Conservation (phyloP, 2,113 vertebrate species). For the Cyprinodon tularosa region DNA sequence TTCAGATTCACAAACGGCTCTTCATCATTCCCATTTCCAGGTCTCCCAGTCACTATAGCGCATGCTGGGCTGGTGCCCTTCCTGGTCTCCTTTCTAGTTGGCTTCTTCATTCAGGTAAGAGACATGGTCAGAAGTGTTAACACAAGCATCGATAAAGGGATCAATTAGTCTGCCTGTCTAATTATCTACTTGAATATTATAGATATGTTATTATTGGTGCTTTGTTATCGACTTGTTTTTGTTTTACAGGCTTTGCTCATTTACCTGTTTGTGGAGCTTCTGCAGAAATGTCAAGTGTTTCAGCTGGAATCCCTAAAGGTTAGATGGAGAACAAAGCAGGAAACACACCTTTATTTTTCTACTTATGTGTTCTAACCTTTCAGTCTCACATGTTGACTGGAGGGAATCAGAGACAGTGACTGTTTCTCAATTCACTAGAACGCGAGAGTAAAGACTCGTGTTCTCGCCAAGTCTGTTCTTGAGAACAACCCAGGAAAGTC, state of each 20-base stretch:
- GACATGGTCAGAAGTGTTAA: neutral
- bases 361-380: too few relatives aligned
- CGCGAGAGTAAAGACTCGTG: too few relatives aligned
- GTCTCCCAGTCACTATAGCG: constrained; percentile 75
- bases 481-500: too few relatives aligned
- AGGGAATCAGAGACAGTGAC: too few relatives aligned
- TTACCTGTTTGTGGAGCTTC: constrained; percentile 80
- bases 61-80: constrained; percentile 76
- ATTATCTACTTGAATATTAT: neutral
- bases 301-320: constrained; percentile 76
- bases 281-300: constrained; percentile 75
- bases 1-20: neutral
- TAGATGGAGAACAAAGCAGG: neutral
- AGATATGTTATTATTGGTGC: neutral
- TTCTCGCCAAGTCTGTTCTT: too few relatives aligned
- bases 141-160: neutral
- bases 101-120: constrained; percentile 77
- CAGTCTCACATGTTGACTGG: too few relatives aligned
- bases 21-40: constrained; percentile 28
- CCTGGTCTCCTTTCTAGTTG: constrained; percentile 74
- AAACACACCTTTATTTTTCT: neutral
- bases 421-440: too few relatives aligned
- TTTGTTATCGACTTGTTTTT: neutral
- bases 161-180: neutral
- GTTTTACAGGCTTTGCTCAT: constrained; percentile 71